Percentiles rank a stretch among this genome's conserved stretches.
These are phyloP conservation scores for Cyrtorhinus lividipennis DNA, from an alignment of 1,140 invertebrate genomes.

Conservation along the genomic window DNA sequence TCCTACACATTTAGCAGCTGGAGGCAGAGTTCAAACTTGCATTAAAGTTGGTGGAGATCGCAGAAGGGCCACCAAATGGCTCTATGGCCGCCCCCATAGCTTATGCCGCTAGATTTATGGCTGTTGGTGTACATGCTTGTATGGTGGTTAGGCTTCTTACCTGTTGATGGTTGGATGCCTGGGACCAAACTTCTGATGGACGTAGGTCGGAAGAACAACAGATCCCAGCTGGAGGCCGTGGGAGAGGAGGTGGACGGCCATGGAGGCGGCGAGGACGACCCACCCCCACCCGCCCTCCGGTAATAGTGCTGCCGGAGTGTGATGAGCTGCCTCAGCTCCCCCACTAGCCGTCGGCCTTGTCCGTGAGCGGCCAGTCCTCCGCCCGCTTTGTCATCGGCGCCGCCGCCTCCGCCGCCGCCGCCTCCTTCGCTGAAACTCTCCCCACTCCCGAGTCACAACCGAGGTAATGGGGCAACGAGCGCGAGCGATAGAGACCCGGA, in stretches of 20 bases:
- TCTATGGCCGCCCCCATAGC: not conserved
- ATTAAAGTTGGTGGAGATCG: too few species aligned
- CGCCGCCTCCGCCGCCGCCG: conserved; percentile 28
- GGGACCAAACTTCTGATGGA: conserved; percentile 35
- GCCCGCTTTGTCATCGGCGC: conserved; percentile 26
- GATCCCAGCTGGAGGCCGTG: conserved; percentile 45
- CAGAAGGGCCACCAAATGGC: too few species aligned
- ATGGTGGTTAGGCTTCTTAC: conserved; percentile 32
- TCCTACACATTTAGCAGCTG: too few species aligned
- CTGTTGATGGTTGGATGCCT: conserved; percentile 35
- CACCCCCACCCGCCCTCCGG: conserved; percentile 61
- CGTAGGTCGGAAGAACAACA: conserved; percentile 39
- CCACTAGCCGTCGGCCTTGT: conserved; percentile 20
- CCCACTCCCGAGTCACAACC: conserved; percentile 30
- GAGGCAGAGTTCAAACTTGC: too few species aligned
- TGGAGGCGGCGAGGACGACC: conserved; percentile 43
- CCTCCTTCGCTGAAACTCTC: conserved; percentile 31
- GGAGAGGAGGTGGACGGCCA: conserved; percentile 43
- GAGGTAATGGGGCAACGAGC: conserved; percentile 31
- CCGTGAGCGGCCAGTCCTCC: conserved; percentile 6
- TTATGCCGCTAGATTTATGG: not conserved
- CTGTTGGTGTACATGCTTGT: too few species aligned
- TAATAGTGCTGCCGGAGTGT: conserved; percentile 56
- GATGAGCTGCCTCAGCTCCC: conserved; percentile 38
- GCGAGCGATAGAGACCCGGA: conserved; percentile 29